Conservation (phyloP, 2,888 invertebrate genomes). For the Drosophila borealis region DNA sequence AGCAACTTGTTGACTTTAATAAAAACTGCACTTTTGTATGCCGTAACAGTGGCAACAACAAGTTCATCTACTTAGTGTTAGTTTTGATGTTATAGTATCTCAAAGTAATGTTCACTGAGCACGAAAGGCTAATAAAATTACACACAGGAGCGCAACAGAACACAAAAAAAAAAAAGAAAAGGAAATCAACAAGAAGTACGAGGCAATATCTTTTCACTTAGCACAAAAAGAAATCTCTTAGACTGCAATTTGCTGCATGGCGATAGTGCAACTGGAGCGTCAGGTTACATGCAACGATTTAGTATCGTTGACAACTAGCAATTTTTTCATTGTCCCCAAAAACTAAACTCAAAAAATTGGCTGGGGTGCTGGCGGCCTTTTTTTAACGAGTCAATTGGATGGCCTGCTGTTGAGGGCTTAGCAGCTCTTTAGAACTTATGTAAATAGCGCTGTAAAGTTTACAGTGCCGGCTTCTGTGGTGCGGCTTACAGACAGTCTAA, state of each 20-base stretch:
- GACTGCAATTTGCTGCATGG: constrained; percentile 21
- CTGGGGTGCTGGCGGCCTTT: constrained; percentile 5
- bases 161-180: constrained; percentile 18
- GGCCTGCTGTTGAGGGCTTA: constrained; percentile 17
- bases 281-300: constrained; percentile 31
- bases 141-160: constrained; percentile 32
- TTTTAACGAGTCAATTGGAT: constrained; percentile 29
- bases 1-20: constrained; percentile 80
- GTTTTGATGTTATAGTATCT: constrained; percentile 42
- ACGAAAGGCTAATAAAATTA: constrained; percentile 53
- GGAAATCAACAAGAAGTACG: constrained; percentile 7
- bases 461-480: constrained; percentile 51
- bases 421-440: constrained; percentile 57
- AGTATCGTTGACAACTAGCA: constrained; percentile 32
- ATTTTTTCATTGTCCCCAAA: constrained; percentile 18
- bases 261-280: not conserved
- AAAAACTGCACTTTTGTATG: constrained; percentile 64
- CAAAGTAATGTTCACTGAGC: constrained; percentile 60
- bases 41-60: constrained; percentile 27
- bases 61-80: constrained; percentile 56
- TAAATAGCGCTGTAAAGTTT: constrained; percentile 67
- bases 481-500: not conserved
- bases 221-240: constrained; percentile 27
- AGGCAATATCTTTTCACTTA: constrained; percentile 26
- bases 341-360: constrained; percentile 11